phyloP scores from a whole-genome alignment of 2,888 invertebrate species.

The Drosophila greeni region DNA sequence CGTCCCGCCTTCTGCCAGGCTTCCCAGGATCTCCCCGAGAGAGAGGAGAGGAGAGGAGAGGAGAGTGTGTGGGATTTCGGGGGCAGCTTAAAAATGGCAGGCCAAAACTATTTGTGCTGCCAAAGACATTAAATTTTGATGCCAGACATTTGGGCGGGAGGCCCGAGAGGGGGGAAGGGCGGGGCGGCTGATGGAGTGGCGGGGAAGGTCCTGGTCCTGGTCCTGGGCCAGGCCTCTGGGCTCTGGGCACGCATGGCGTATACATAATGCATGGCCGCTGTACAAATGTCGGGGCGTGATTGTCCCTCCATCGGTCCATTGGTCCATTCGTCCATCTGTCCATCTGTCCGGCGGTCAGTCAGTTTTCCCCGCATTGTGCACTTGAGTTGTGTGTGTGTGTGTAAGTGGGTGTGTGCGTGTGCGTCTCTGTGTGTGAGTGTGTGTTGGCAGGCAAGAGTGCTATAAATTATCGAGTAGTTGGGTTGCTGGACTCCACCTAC shows the following conservation, averaged over 20 bases:
- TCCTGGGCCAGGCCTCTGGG: too few relatives aligned
- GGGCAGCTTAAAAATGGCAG: constrained; percentile 55
- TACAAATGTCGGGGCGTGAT: constrained; percentile 55
- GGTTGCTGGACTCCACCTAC: constrained; percentile 37
- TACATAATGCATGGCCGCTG: constrained; percentile 56
- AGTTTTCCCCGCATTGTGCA: constrained; percentile 15
- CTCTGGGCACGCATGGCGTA: constrained; percentile 56
- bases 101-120: constrained; percentile 59
- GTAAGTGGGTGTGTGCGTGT: constrained; percentile 31
- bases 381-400: constrained; percentile 42
- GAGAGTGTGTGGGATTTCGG: not conserved
- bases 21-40: not conserved
- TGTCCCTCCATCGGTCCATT: constrained; percentile 48
- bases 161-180: not conserved
- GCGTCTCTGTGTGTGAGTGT: constrained; percentile 10
- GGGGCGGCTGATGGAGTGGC: constrained; percentile 29
- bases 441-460: constrained; percentile 56
- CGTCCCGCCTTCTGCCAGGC: not conserved
- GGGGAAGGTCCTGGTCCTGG: not conserved
- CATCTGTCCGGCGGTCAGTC: constrained; percentile 16
- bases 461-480: constrained; percentile 70
- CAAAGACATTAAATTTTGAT: constrained; percentile 66
- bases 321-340: constrained; percentile 26
- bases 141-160: constrained; percentile 42
- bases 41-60: too few relatives aligned